Evolutionary conservation across 1,140 invertebrate genomes (phyloP).

Genomic region (Diachasma alloeum): DNA sequence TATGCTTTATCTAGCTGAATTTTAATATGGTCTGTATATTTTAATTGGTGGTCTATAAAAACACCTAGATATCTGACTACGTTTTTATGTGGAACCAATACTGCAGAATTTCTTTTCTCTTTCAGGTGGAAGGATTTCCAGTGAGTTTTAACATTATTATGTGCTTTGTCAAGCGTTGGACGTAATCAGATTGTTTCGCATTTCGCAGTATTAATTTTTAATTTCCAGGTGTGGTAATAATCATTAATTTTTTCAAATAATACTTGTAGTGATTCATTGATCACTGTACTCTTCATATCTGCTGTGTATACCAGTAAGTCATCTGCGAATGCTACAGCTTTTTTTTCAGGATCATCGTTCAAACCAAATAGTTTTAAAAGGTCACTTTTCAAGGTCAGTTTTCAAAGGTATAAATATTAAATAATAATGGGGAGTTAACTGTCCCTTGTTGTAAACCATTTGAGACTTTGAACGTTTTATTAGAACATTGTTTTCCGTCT

Average conservation of each 20-base stretch:
- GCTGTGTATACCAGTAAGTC: background rate
- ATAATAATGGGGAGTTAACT: background rate
- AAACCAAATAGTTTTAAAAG: background rate
- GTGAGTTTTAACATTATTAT: background rate
- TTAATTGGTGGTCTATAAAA: constrained; percentile 1
- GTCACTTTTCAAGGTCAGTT: too few relatives aligned
- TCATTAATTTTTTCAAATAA: background rate
- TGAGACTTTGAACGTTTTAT: background rate
- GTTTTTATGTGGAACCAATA: constrained; percentile 17
- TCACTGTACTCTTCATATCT: background rate
- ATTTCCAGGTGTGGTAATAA: constrained; percentile 21
- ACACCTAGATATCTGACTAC: constrained; percentile 19
- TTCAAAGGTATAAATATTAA: background rate
- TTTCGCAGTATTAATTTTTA: constrained; percentile 19
- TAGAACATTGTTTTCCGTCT: background rate
- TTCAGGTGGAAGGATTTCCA: background rate
- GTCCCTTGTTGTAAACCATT: background rate
- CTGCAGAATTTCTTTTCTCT: background rate
- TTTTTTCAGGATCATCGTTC: background rate
- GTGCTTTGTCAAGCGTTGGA: background rate
- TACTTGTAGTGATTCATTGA: background rate
- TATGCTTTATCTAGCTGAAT: constrained; percentile 20
- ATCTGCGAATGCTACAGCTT: background rate
- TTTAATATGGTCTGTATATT: constrained; percentile 9
- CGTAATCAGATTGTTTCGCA: constrained; percentile 29